A percentile compares a stretch with the other conserved stretches of the same genome.
Conservation (phyloP, 2,888 invertebrate genomes). For the Troides aeacus region DNA sequence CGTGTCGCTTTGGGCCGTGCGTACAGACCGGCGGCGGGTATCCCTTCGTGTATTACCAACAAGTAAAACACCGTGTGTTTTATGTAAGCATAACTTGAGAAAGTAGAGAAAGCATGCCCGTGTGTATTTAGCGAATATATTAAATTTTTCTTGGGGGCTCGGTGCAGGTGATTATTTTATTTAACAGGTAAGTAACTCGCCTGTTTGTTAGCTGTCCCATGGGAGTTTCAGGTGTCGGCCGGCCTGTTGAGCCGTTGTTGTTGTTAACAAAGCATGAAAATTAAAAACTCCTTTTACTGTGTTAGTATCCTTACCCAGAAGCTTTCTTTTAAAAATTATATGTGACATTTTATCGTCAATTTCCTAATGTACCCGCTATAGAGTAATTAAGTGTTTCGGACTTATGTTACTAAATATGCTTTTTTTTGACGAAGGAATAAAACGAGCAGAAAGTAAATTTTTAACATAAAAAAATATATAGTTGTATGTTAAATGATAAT, state of each 20-base stretch:
- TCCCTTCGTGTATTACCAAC: slow-evolving; percentile 47
- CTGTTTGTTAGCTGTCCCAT: slow-evolving; percentile 23
- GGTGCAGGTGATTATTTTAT: slow-evolving; percentile 59
- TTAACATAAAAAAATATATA: too few relatives aligned
- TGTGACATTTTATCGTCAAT: neutral
- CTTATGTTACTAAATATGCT: neutral
- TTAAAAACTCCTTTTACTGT: neutral
- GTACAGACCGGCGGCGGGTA: slow-evolving; percentile 41
- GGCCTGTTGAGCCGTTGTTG: slow-evolving; percentile 21
- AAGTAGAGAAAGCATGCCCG: slow-evolving; percentile 66
- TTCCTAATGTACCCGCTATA: neutral
- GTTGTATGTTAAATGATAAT: too few relatives aligned
- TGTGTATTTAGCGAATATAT: slow-evolving; percentile 66
- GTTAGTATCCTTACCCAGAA: neutral
- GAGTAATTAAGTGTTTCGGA: neutral
- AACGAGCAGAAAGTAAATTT: too few relatives aligned
- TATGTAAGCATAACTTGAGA: slow-evolving; percentile 69
- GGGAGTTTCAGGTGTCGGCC: slow-evolving; percentile 16
- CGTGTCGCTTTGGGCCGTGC: slow-evolving; percentile 50
- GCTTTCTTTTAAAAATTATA: neutral
- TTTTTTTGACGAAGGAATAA: neutral
- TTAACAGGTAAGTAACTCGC: slow-evolving; percentile 58
- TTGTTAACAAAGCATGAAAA: slow-evolving; percentile 21
- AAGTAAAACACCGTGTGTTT: slow-evolving; percentile 62
- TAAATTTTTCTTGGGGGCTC: slow-evolving; percentile 52